Base-by-base conservation (phyloP, 2,797 vertebrate species). In the Loris lydekkerianus region DNA sequence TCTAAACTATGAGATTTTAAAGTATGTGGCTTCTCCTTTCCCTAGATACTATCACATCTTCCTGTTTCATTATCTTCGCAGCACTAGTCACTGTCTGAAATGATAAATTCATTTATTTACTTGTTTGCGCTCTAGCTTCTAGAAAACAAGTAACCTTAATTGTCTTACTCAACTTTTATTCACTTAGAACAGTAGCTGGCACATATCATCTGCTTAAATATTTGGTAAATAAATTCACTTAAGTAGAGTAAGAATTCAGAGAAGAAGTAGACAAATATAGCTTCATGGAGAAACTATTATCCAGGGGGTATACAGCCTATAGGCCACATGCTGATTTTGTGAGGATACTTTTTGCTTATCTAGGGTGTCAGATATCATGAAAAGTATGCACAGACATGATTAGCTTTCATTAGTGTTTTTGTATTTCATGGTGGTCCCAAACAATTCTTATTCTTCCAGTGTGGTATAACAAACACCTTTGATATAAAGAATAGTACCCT, bases 231-330 rank as follows among this genome's bases (percentile, higher is more conserved):
- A 88, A 96, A 95, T 78, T 83, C 77, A 82, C 27, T 63, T 31
- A 94, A 89, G 27, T 81, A 95, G 14, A 86, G 53, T 25, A 87
- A 65, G 60, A 89, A 95, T 87, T 91, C 53, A 69, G 23, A 78
- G 87, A 94, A 96, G 72, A 94, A 91, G 95, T 0, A 90, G 58
- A 87, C 40, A 83, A 76, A 60, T 63, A 37, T 9, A 90, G 37
- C 53, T 89, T 82, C 6, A 69, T 3, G 92, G 67, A 94, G n/a
- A 94, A 93, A 87, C 29, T 60, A 77, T 49, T 49, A 49, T 14
- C 13, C 14, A 49, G 14, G 49, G 49, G 49, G 49, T 11, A 13
- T 49, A 11, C 49, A 49, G 49, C 49, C 49, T 49, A 13, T 13
- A 49, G 3, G 49, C 49, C 49, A 49, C 13, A 14, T 49, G 49